Conservation (phyloP, 1,140 invertebrate genomes). For the Micrasema longulum region DNA sequence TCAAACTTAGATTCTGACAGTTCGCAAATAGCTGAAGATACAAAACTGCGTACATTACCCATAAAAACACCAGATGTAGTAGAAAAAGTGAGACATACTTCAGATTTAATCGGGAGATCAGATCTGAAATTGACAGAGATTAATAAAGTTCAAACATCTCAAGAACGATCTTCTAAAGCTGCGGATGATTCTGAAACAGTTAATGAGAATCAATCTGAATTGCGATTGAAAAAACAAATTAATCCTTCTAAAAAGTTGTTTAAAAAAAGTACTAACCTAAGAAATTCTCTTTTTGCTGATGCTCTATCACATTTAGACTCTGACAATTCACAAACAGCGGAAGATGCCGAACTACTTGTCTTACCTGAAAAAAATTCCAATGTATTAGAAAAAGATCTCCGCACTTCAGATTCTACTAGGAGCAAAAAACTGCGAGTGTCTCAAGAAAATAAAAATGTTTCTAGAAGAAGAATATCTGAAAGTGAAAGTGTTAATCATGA, state of each 20-base stretch:
- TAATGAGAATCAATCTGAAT: too few relatives aligned
- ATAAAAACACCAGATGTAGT: too few relatives aligned
- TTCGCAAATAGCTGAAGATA: constrained; percentile 2
- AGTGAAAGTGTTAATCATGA: constrained; percentile 30
- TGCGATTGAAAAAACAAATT: too few relatives aligned
- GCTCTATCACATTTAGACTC: constrained; percentile 42
- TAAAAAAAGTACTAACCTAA: constrained; percentile 15
- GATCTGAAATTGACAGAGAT: too few relatives aligned
- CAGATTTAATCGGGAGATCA: too few relatives aligned
- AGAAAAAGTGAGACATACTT: too few relatives aligned
- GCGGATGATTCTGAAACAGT: too few relatives aligned
- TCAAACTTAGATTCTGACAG: constrained; percentile 36
- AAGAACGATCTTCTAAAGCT: too few relatives aligned
- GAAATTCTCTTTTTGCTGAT: constrained; percentile 42
- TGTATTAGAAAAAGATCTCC: not conserved
- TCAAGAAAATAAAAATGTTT: not conserved
- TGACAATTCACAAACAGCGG: constrained; percentile 7
- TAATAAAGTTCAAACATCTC: too few relatives aligned
- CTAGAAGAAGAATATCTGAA: constrained; percentile 27
- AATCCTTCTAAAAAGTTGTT: constrained; percentile 27
- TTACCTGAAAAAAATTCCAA: not conserved
- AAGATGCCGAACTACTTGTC: constrained; percentile 1
- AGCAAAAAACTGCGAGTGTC: not conserved
- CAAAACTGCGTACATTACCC: too few relatives aligned
- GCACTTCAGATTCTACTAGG: not conserved